Evolutionary conservation across 2,888 invertebrate genomes (phyloP), one percentile per base, ranked within the genome.

Genomic region (Omphaloscelis lunosa): DNA sequence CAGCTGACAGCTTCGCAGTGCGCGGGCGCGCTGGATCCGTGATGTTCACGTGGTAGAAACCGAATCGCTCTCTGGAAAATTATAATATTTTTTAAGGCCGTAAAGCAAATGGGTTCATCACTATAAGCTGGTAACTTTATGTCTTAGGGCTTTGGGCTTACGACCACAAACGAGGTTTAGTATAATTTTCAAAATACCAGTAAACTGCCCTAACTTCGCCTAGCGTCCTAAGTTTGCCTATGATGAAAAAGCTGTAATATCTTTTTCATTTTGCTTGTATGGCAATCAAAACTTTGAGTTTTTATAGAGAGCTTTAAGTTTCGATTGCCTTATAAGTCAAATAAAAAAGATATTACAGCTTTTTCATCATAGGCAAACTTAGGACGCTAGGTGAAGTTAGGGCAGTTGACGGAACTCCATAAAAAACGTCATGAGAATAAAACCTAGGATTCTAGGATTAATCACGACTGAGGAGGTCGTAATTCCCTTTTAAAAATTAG

Each of bases 1-100:
- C 91, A 0, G 96, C 97, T 0, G 98, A 98, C 29, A 97, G 94
- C 91, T 98, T 98, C 0, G 98, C 96, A 0, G 97, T 97, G 85
- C 98, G 97, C 5, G 97, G 97, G 75, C 97, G 96, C 5, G 93
- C 94, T 0, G 97, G 97, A 89, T 97, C 97, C 23, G 96, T 96
- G 91, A 98, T 98, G 92, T 98, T 97, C 15, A 98, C 98, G 86
- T 97, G 93, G 91, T 97, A 98, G 51, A 98, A 92, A 23, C 98
- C 98, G 93, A 98, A 98, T 87, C 97, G 97, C 88, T 97, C 97
- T 8, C 98, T 98, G 90, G 20, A 96, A 56, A 56, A 51, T 29
- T 48, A 48, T 15, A 66, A 41, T 34, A 53, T n/a, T 53, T 34
- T 23, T 29, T 67, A 34, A 17, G 17, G n/a, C n/a, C n/a, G 15